Base-by-base conservation (phyloP, 2,797 vertebrate species). In the Notoglanidium macrostoma region DNA sequence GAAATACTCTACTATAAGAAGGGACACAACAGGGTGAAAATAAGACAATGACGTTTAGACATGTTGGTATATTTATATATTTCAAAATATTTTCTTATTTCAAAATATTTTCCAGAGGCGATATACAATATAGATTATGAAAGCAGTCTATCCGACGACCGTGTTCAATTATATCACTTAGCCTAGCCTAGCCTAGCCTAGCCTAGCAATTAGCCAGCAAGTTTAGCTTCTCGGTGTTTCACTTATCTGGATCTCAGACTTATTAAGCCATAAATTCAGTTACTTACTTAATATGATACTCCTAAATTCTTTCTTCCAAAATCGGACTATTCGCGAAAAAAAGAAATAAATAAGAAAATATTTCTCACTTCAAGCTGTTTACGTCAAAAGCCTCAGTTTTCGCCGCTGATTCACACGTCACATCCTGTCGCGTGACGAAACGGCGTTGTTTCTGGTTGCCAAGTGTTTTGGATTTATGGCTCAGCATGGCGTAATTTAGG, bases 121-220 rank as follows among this genome's bases (percentile, higher is more conserved):
- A 32, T 19, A 23, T 14, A 35, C 40, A 1, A 26, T 44, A 6
- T 79, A 57, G 11, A 0, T 54, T 2, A 59, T 79, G 2, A 46
- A 46, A 8, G 9, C 35, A 70, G 26, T 49, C 2, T 6, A 29
- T 55, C 91, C 94, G 89, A 84, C 86, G 88, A 83, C 32, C n/a
- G 65, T 78, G 59, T 23, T 51, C 44, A 40, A 81, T 0, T 21
- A 0, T 40, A 54, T 7, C 19, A 55, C 51, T 1, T 78, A 55
- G 49, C 14, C 7, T 55, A 55, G 14, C 26, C 29, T 21, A 35
- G 46, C 44, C 5, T 74, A 74, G n/a, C 89, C 11, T 9, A 77
- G 14, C 51, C 12, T 7, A 68, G 14, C 59, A 49, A 76, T 55
- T 46, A 79, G 49, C 76, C 40, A 61, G 26, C 35, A 73, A 85